These are phyloP conservation scores for Cremastobaeus sp. DNA, from an alignment of 2,888 invertebrate genomes.

Conservation along the genomic window DNA sequence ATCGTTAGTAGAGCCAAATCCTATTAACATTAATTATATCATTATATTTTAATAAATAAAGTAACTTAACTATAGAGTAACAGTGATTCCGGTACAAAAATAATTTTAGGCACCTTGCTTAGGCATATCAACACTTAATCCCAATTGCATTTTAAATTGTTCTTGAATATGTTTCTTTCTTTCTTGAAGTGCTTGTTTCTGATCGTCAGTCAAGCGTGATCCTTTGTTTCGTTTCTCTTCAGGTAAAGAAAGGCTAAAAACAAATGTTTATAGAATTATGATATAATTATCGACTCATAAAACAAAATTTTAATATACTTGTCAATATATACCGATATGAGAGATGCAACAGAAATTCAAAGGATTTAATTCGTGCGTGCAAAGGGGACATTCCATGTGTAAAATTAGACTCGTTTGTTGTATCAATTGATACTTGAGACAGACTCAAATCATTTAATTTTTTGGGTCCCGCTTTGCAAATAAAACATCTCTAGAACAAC, in stretches of 20 bases:
- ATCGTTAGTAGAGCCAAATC: too few species aligned
- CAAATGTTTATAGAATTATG: too few species aligned
- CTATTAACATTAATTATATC: too few species aligned
- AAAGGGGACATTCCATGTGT: constrained; percentile 13
- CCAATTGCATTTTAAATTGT: background rate
- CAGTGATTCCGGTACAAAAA: too few species aligned
- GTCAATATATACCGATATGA: too few species aligned
- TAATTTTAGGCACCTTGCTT: too few species aligned
- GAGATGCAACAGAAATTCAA: constrained; percentile 11
- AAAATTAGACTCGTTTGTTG: background rate
- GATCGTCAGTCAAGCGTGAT: background rate
- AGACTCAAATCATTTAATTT: background rate
- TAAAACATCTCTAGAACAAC: background rate
- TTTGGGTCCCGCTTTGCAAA: background rate
- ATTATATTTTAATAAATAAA: too few species aligned
- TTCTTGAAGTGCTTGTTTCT: background rate
- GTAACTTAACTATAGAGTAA: too few species aligned
- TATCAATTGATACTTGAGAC: background rate
- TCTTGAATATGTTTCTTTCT: background rate
- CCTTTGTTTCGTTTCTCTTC: background rate
- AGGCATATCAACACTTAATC: background rate
- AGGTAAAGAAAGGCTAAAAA: background rate
- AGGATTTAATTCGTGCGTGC: constrained; percentile 17
- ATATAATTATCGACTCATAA: too few species aligned
- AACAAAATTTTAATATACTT: too few species aligned